phyloP scores from a whole-genome alignment of 2,113 vertebrate species.

The Alouatta palliata region DNA sequence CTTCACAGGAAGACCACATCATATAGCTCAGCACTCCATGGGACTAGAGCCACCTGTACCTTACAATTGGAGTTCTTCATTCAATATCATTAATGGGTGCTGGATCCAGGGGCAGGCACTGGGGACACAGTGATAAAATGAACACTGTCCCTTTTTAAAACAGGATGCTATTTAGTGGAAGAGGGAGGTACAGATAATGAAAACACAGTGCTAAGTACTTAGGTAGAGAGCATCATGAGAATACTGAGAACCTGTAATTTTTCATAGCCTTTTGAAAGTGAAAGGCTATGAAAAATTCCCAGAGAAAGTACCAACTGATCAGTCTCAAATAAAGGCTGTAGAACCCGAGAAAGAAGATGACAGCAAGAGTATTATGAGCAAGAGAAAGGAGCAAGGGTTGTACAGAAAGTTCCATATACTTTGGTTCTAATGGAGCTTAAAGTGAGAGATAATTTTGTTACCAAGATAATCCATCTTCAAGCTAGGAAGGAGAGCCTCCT shows the following conservation, averaged over 20 bases:
- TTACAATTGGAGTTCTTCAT: not conserved
- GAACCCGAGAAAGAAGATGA: not conserved
- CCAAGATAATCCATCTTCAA: not conserved
- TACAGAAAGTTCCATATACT: not conserved
- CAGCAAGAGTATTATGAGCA: not conserved
- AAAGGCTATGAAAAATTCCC: not conserved
- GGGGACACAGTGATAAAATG: not conserved
- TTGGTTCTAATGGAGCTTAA: not conserved
- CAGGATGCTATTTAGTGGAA: not conserved
- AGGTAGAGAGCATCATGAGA: not conserved
- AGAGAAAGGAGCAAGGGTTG: rapidly evolving
- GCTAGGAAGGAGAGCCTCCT: not conserved
- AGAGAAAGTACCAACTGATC: not conserved
- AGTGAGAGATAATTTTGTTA: not conserved
- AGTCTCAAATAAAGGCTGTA: not conserved
- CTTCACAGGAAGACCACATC: not conserved
- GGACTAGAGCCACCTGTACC: rapidly evolving
- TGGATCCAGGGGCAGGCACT: too few relatives aligned
- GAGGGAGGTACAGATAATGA: not conserved
- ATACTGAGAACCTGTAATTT: not conserved
- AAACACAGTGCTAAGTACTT: not conserved
- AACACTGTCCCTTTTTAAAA: not conserved
- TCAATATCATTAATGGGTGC: not conserved
- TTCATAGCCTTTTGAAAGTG: not conserved
- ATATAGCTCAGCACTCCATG: not conserved